Percentiles rank a stretch among this genome's conserved stretches.
Conservation (phyloP, 1,140 invertebrate genomes). For the Drosophila bocqueti region DNA sequence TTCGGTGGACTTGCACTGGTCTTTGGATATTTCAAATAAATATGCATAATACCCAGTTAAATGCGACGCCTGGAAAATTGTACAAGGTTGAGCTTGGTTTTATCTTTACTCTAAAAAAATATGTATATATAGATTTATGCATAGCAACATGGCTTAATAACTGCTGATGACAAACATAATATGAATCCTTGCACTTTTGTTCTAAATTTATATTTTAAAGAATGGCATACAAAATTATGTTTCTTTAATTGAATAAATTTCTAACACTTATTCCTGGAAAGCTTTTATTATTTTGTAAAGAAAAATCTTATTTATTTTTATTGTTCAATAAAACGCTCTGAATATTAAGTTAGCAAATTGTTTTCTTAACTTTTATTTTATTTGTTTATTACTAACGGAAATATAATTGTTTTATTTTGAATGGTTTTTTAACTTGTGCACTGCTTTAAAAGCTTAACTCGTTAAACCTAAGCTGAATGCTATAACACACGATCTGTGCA, state of each 20-base stretch:
- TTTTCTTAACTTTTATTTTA: too few species aligned
- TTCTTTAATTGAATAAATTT: not conserved
- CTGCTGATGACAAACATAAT: not conserved
- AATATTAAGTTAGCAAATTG: too few species aligned
- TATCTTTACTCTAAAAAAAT: not conserved
- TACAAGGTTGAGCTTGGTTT: not conserved
- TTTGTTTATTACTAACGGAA: not conserved
- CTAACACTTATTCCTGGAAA: not conserved
- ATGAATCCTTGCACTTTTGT: not conserved
- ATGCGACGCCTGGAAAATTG: not conserved
- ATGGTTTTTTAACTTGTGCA: not conserved
- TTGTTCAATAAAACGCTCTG: too few species aligned
- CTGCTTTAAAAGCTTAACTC: conserved; percentile 8
- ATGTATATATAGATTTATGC: not conserved
- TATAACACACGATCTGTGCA: not conserved
- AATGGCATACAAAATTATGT: not conserved
- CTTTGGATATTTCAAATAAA: not conserved
- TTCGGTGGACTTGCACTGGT: conserved; percentile 9
- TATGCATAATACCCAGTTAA: not conserved
- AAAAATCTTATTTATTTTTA: not conserved
- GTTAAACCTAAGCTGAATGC: not conserved
- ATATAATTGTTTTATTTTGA: not conserved
- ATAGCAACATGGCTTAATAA: not conserved
- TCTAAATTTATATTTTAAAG: too few species aligned
- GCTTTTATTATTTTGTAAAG: not conserved